phyloP scores from a whole-genome alignment of 1,140 invertebrate species.

The Drosophila arawakana region DNA sequence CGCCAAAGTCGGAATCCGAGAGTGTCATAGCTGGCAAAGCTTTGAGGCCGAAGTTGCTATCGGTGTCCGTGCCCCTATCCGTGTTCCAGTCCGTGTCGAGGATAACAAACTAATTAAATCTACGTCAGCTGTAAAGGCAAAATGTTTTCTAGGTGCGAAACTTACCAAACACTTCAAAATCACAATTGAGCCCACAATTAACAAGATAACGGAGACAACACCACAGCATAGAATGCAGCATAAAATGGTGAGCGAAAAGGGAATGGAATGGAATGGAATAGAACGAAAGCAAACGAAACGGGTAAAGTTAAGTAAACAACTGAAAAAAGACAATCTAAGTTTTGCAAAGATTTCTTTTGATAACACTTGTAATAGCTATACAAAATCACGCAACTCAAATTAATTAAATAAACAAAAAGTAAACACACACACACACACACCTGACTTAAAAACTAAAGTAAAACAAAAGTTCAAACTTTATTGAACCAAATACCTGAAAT shows the following conservation, averaged over 20 bases:
- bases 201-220: conserved; percentile 60
- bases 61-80: not conserved
- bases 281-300: conserved; percentile 10
- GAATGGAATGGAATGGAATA: not conserved
- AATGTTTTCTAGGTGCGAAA: conserved; percentile 71
- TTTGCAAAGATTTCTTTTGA: conserved; percentile 67
- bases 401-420: conserved; percentile 65
- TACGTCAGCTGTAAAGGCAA: conserved; percentile 58
- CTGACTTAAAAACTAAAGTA: not conserved
- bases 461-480: not conserved
- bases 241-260: not conserved
- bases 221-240: not conserved
- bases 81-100: conserved; percentile 33
- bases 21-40: not conserved
- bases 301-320: conserved; percentile 27
- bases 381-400: conserved; percentile 63
- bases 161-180: conserved; percentile 72
- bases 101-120: conserved; percentile 82
- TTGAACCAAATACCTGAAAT: not conserved
- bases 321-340: conserved; percentile 77
- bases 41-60: conserved; percentile 8
- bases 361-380: conserved; percentile 47
- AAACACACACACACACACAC: conserved; percentile 17
- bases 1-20: not conserved
- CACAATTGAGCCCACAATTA: conserved; percentile 74